phyloP scores from a whole-genome alignment of 2,888 invertebrate species.

The Ametastegia equiseti region DNA sequence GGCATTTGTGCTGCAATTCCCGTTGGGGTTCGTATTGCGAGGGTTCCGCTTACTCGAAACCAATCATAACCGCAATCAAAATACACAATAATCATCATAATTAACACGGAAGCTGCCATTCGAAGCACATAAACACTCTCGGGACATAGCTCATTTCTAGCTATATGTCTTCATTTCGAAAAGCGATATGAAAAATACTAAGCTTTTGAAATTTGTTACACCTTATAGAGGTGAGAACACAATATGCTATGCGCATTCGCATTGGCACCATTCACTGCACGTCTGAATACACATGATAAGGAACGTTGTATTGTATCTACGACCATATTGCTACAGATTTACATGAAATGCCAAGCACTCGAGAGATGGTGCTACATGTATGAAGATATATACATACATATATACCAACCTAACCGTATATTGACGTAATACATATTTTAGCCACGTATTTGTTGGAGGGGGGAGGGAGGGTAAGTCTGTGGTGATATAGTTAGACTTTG shows the following conservation, averaged over 20 bases:
- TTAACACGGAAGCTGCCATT: conserved; percentile 10
- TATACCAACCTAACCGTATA: not conserved
- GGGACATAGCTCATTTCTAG: not conserved
- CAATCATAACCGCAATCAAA: conserved; percentile 2
- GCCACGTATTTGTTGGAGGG: not conserved
- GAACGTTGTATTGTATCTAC: not conserved
- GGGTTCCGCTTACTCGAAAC: too few species aligned
- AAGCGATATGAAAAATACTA: not conserved
- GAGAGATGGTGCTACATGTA: not conserved
- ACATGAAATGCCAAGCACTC: not conserved
- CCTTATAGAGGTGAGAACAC: not conserved
- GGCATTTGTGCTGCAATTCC: too few species aligned
- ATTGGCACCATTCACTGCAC: not conserved
- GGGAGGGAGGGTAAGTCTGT: not conserved
- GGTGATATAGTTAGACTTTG: not conserved
- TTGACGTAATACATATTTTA: not conserved
- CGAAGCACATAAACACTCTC: conserved; percentile 17
- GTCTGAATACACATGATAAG: not conserved
- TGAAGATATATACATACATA: too few species aligned
- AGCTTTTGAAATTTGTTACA: not conserved
- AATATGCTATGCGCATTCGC: not conserved
- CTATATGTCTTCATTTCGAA: not conserved
- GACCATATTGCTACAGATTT: not conserved
- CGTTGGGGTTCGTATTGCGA: too few species aligned
- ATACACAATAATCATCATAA: too few species aligned